Evolutionary conservation across 2,888 invertebrate species (phyloP).

Genomic region (Epiblema foenella): DNA sequence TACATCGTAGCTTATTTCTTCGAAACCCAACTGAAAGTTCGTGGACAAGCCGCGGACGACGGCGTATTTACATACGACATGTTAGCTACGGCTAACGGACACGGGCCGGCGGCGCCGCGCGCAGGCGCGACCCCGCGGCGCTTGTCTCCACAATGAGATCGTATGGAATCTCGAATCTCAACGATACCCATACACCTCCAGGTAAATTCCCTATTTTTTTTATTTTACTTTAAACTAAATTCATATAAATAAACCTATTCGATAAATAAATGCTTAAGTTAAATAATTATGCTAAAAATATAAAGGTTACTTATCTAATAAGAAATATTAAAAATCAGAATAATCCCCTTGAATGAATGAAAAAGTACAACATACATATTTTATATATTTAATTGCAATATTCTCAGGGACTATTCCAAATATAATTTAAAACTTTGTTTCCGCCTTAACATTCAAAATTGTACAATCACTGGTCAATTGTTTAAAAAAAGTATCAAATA

Average conservation of each 20-base stretch:
- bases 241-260: conserved; percentile 33
- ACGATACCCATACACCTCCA: conserved; percentile 7
- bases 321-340: conserved; percentile 66
- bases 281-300: conserved; percentile 24
- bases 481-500: conserved; percentile 48
- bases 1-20: conserved; percentile 61
- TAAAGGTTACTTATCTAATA: conserved; percentile 31
- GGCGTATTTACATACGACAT: conserved; percentile 73
- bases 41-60: conserved; percentile 58
- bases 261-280: conserved; percentile 23
- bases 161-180: conserved; percentile 8
- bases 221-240: conserved; percentile 31
- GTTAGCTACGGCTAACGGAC: conserved; percentile 40
- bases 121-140: too few species aligned
- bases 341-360: conserved; percentile 68
- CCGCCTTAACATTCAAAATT: conserved; percentile 63
- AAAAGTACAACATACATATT: conserved; percentile 15
- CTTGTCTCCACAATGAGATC: neutral
- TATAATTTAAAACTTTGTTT: conserved; percentile 56
- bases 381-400: conserved; percentile 46
- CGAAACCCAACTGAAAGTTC: conserved; percentile 85
- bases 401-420: conserved; percentile 77
- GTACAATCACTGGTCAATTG: conserved; percentile 65
- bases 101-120: neutral
- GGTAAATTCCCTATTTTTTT: conserved; percentile 18